Evolutionary conservation across 2,888 invertebrate species (phyloP), one percentile per base, ranked within the genome.

Genomic region (Marronus borbonicus): DNA sequence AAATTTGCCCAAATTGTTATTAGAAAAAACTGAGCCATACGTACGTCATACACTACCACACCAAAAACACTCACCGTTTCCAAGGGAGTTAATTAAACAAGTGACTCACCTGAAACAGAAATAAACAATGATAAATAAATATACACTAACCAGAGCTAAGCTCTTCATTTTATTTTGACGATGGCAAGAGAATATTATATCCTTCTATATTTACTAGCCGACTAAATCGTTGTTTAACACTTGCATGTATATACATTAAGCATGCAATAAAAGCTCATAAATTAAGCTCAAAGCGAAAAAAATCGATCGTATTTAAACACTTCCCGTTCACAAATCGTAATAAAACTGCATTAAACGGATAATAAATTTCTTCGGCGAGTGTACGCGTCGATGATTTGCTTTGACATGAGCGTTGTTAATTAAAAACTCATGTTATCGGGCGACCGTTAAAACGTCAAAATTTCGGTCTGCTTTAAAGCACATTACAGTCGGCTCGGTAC

Each of bases 381-480:
- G 17, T 36, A 44, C 58, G 39, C 58, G 58, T 39, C 8, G 72
- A 72, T 39, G 72, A 72, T 72, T 60, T 60, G 60, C 72, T 72
- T 72, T 60, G 72, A 72, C 72, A 39, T 60, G 58, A 72, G 14
- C 20, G 72, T 60, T 72, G 72, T 72, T 72, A 72, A 72, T 72
- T 72, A 72, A 72, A 60, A 72, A 72, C 52, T 72, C 72, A 60
- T 72, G 72, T 72, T 68, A 72, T 60, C 72, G 60, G 44, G 31
- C 20, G 58, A 72, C 60, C 72, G 72, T 72, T 72, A 72, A 72
- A 72, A 58, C 72, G 58, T 72, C 72, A 72, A 72, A 72, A 72
- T 72, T 49, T 58, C 72, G 58, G 44, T 24, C 44, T 39, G 36
- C 1, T 36, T 44, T 44, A 44, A 44, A 44, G 8, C 12, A 44